Percentiles rank a stretch among this genome's conserved stretches.
These are phyloP conservation scores for Nematolebias whitei DNA, from an alignment of 2,113 vertebrate genomes.

Conservation along the genomic window DNA sequence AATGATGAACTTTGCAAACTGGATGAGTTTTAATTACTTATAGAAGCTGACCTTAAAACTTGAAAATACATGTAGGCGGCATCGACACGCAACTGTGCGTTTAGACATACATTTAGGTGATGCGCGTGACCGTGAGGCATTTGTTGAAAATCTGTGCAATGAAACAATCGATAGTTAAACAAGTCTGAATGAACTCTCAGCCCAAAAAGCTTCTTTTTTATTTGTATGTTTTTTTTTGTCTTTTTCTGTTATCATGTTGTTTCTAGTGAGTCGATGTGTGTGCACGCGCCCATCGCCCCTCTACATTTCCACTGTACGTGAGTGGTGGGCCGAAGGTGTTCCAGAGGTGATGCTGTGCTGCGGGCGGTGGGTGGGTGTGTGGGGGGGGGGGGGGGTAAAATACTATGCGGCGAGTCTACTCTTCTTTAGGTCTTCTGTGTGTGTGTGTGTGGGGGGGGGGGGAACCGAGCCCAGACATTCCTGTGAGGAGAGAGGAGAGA, in stretches of 20 bases:
- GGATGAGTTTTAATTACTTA: no score
- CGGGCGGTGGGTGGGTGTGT: no score
- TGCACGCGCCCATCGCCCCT: not conserved
- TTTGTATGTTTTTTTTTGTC: not conserved
- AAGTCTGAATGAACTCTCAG: not conserved
- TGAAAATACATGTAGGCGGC: no score
- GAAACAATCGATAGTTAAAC: no score
- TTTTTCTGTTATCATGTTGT: no score
- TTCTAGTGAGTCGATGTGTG: not conserved
- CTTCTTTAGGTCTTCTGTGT: constrained; percentile 61
- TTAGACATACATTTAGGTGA: no score
- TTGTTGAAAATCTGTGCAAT: no score
- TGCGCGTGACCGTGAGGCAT: no score
- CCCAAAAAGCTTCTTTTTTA: no score
- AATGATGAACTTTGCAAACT: no score
- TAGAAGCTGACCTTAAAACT: no score
- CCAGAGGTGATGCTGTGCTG: constrained; percentile 85
- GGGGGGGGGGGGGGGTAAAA: constrained; percentile 43
- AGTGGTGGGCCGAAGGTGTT: constrained; percentile 70
- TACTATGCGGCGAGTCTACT: constrained; percentile 44
- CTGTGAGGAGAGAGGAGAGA: constrained; percentile 47
- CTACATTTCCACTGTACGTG: constrained; percentile 46
- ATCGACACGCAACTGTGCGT: no score
- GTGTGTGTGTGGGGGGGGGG: constrained; percentile 36
- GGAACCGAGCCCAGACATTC: constrained; percentile 36